Base-by-base conservation (phyloP, 1,140 invertebrate genomes). In the Mya arenaria region DNA sequence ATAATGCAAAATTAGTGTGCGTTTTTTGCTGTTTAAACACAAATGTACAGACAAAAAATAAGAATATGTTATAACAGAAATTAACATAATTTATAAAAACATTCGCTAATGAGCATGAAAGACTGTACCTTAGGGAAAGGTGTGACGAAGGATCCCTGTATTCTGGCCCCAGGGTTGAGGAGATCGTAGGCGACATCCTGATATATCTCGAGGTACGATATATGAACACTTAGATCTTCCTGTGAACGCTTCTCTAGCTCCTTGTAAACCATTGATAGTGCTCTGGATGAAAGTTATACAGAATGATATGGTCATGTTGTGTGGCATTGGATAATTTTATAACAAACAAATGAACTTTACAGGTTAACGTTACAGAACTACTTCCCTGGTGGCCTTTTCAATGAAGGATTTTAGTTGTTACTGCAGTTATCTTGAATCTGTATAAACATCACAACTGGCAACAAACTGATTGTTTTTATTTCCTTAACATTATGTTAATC, bases 101-200 rank as follows among this genome's bases (percentile, higher is more conserved):
- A 48, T 13, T 10, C n/a, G 10, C 10, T 48, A 13, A 10, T 13
- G 10, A 48, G 8, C 5, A 60, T 56, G 34, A 48, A 41, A 25
- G 28, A 84, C 68, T n/a, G 74, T 84, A 92, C 91, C 88, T 87
- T 92, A 25, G 90, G 88, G 63, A 92, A 91, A 58, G 89, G 87
- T 65, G 90, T 89, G 6, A 90, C 86, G 63, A 84, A 81, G 5
- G 89, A 88, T n/a, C n/a, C n/a, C 37, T 85, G 63, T 36, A 84
- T 86, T 60, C 88, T 81, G 52, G 86, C 82, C 82, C 93, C 93
- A 48, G 94, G 92, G 88, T 94, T 94, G 0, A 95, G 91, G 36
- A 95, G 86, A 90, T 96, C 95, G 87, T 95, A 95, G 3, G 95
- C 94, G 73, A 90, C 89, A 83, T 93, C 92, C 82, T 93, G 92